Base-by-base conservation (phyloP, 2,113 vertebrate species). In the Formicarius rufipectus region DNA sequence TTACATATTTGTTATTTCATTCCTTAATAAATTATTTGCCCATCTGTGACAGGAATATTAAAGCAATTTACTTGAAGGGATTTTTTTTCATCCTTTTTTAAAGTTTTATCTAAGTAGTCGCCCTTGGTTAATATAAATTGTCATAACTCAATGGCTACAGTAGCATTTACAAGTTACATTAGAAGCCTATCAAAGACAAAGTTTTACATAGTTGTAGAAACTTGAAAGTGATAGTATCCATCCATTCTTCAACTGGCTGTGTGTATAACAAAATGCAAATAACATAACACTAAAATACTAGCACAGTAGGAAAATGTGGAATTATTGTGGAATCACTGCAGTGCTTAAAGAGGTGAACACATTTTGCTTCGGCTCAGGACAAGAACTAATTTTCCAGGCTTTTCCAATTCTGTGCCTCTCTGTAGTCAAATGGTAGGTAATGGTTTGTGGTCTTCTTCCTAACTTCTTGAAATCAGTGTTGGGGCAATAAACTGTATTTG, bases 41-140 rank as follows among this genome's bases (percentile, higher is more conserved):
- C 15, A 52, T 44, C 23, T 85, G n/a, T 77, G 37, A 69, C 45
- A 64, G 45, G 12, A 90, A 73, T 87, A 88, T 88, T 87, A 87
- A 95, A 89, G 20, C 4, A 64, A 72, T 85, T 76, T 79, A 64
- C 5, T 23, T 47, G 6, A 73, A 69, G 11, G 37, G n/a, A 0
- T 10, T 4, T 0, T 7, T 1, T 21, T 23, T 52, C 6, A 2
- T 12, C 4, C 3, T 24, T 35, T 67, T 81, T 79, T 2, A 30
- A 84, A 52, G 14, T 76, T 83, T 84, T 82, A 76, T 72, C 53
- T 49, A 72, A 90, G 24, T 14, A 60, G 44, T 56, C 83, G 44
- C n/a, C 49, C 39, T 64, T 85, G 42, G 63, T 31, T 85, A 64
- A 44, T 79, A 40, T 21, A 83, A 93, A 83, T 69, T 22, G 68